Evolutionary conservation across 2,888 invertebrate genomes (phyloP).

Genomic region (Patella caerulea): DNA sequence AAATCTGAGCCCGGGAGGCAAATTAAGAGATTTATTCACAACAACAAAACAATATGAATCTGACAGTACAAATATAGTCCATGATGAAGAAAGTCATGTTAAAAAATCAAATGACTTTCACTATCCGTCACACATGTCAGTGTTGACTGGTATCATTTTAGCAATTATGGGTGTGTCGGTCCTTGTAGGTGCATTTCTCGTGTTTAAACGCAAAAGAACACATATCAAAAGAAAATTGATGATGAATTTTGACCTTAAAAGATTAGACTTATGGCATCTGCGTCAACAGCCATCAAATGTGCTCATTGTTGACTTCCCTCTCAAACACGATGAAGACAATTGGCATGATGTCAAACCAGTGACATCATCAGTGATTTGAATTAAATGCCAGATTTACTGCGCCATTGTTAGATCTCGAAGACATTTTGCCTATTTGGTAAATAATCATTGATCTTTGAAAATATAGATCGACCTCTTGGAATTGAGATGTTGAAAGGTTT

Average conservation of each 20-base stretch:
- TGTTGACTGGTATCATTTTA: background rate
- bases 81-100: too few relatives aligned
- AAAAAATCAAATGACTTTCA: too few relatives aligned
- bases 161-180: background rate
- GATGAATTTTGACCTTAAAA: constrained; percentile 4
- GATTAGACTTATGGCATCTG: background rate
- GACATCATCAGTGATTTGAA: constrained; percentile 1
- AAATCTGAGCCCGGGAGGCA: too few relatives aligned
- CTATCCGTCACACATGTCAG: too few relatives aligned
- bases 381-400: background rate
- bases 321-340: background rate
- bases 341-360: constrained; percentile 1
- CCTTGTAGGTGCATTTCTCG: background rate
- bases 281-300: background rate
- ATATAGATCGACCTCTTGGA: too few relatives aligned
- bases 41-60: too few relatives aligned
- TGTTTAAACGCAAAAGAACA: background rate
- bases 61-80: too few relatives aligned
- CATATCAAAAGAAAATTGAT: background rate
- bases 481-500: too few relatives aligned
- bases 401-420: too few relatives aligned
- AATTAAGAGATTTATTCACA: too few relatives aligned
- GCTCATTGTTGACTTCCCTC: background rate
- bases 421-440: too few relatives aligned
- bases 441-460: too few relatives aligned